Evolutionary conservation across 2,113 vertebrate species (phyloP), one percentile per base, ranked within the genome.

Genomic region (Pagrus major): DNA sequence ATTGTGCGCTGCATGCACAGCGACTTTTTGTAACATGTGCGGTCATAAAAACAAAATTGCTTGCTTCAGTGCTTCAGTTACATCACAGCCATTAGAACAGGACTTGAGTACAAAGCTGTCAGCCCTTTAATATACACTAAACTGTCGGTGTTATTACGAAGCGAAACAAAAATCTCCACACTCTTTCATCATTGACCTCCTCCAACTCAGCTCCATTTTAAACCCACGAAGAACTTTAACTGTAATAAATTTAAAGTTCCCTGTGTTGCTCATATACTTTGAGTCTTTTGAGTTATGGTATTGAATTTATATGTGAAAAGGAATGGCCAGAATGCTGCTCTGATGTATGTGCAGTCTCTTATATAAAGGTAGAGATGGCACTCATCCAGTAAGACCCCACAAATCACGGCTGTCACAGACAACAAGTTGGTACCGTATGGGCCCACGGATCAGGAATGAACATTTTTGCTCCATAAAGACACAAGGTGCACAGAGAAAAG

Each of bases 401-500:
- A 87, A 90, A 85, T 90, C 87, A 82, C n/a, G 8, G 39, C 68
- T 47, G 66, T 79, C 81, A 73, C 29, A 55, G 59, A 44, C 39
- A 74, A 56, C 80, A 84, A 76, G 81, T 85, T 87, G 79, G 71
- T 83, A 76, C 85, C 67, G 12, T 67, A 82, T 71, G 47, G 70
- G 12, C 21, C 21, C 27, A 1, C 37, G 56, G 47, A 39, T 47
- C 55, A 63, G 78, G 59, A 80, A 80, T 68, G 76, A 74, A 73
- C 14, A 55, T 49, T n/a, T 5, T 52, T 64, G 80, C n/a, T 33
- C 18, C 1, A 37, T 46, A 37, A 49, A 60, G 20, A 67, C 0
- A 31, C 20, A 31, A 78, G 23, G 16, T 14, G 44, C 12, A 0
- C 0, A n/a, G 51, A 54, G n/a, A 56, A 51, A 67, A 25, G 5